These are phyloP conservation scores for Bergia sp. DNA, from an alignment of 92 coral and sea anemone genomes.

Conservation along the genomic window DNA sequence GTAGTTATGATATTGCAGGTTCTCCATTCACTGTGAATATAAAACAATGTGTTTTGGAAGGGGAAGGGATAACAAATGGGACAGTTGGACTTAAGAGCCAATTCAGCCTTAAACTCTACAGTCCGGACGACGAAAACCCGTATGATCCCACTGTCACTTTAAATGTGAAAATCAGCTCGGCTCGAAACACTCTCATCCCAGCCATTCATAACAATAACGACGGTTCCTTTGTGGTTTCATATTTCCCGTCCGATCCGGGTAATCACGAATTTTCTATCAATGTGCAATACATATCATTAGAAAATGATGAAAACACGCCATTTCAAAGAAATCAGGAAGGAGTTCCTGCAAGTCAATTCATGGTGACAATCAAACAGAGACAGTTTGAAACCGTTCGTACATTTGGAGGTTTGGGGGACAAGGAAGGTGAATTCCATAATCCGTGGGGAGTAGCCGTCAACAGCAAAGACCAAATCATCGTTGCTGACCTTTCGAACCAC, in stretches of 20 bases:
- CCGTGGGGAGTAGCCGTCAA: slow-evolving; percentile 52
- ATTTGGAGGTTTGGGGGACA: slow-evolving; percentile 25
- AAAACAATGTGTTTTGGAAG: background rate
- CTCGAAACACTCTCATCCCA: background rate
- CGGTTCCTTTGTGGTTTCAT: slow-evolving; percentile 25
- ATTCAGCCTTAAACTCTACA: background rate
- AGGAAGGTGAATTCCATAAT: background rate
- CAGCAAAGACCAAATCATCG: slow-evolving; percentile 32
- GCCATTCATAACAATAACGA: slow-evolving; percentile 20
- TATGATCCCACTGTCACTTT: background rate
- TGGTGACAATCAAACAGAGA: slow-evolving; percentile 22
- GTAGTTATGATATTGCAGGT: background rate
- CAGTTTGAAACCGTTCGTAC: slow-evolving; percentile 22
- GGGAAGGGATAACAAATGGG: background rate
- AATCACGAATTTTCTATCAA: slow-evolving; percentile 20
- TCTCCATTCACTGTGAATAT: background rate
- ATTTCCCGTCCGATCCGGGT: slow-evolving; percentile 23
- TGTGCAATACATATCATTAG: background rate
- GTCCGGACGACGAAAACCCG: background rate
- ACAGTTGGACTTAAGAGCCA: background rate
- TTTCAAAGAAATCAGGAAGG: slow-evolving; percentile 7
- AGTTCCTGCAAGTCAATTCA: slow-evolving; percentile 30
- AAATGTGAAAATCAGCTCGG: background rate
- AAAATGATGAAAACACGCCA: background rate
- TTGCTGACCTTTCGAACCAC: slow-evolving; percentile 11